Evolutionary conservation across 1,140 invertebrate genomes (phyloP), one percentile per base, ranked within the genome.

Genomic region (Pomacea maculata): DNA sequence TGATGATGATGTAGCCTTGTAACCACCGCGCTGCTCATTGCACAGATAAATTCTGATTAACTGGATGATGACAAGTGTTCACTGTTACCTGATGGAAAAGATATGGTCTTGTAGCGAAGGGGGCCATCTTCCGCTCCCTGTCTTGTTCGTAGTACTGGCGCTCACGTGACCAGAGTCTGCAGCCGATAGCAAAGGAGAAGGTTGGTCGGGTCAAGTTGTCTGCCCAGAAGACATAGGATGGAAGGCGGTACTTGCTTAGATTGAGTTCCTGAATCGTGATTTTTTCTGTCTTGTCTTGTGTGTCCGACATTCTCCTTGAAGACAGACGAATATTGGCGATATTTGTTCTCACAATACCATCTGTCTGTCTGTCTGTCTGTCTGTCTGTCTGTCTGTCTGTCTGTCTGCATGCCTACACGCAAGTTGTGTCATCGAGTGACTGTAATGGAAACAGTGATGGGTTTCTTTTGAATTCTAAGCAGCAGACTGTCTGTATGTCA

Each of bases 111-210:
- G 73, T 54, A 19, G 67, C 55, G 55, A 86, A 85, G n/a, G 82
- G 79, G 52, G 78, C 55, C 79, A 83, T 84, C 25, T 80, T 75
- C 19, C 75, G 74, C 34, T 70, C 73, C 57, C 78, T 78, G 25
- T 83, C 65, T 21, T 80, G 82, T 75, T 87, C 84, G 57, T 84
- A 85, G n/a, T 75, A 65, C 29, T 76, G 79, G n/a, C 85, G 76
- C 70, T 87, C 85, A 75, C 79, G 81, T 80, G 83, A 84, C 85
- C 85, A 87, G 8, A 85, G 74, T 1, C 84, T 83, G 17, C 83
- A 84, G 10, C 85, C 75, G 45, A 82, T 78, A 25, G 81, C 68
- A 82, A 80, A 83, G n/a, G 86, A 82, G 11, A 78, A 80, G 9
- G 86, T 86, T 55, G 86, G 84, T 67, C 83, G 70, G 54, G 78